These are phyloP conservation scores for Ellobium chinense DNA, from an alignment of 2,888 invertebrate genomes.

Conservation along the genomic window DNA sequence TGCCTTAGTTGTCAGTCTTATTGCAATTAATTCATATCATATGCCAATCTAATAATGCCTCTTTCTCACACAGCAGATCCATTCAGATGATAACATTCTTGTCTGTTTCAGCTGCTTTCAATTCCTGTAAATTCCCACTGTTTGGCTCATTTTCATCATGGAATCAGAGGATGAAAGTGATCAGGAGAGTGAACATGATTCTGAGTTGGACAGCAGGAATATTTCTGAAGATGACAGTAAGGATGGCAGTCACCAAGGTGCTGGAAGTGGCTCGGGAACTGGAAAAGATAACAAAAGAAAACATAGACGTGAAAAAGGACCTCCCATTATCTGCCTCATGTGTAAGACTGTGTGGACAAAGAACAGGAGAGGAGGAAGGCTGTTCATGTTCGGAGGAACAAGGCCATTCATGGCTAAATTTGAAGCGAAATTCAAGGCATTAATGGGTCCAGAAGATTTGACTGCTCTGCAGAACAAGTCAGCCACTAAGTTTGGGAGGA, in stretches of 20 bases:
- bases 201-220: conserved; percentile 1
- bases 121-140: background rate
- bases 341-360: conserved; percentile 35
- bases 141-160: conserved; percentile 7
- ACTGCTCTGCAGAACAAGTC: conserved; percentile 2
- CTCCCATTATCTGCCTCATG: conserved; percentile 33
- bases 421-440: conserved; percentile 34
- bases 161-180: conserved; percentile 16
- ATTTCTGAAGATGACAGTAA: conserved; percentile 1
- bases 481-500: conserved; percentile 37
- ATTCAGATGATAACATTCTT: background rate
- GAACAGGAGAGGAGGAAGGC: conserved; percentile 21
- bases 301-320: conserved; percentile 22
- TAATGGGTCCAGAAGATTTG: conserved; percentile 34
- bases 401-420: conserved; percentile 45
- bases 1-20: too few relatives aligned
- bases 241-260: background rate
- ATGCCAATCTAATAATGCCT: too few relatives aligned
- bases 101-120: background rate
- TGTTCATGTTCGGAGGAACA: conserved; percentile 43
- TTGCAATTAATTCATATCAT: too few relatives aligned
- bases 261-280: background rate
- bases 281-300: background rate
- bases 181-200: background rate
- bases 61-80: too few relatives aligned